Conservation (phyloP, 2,888 invertebrate genomes). For the Chymomyza caudatula region DNA sequence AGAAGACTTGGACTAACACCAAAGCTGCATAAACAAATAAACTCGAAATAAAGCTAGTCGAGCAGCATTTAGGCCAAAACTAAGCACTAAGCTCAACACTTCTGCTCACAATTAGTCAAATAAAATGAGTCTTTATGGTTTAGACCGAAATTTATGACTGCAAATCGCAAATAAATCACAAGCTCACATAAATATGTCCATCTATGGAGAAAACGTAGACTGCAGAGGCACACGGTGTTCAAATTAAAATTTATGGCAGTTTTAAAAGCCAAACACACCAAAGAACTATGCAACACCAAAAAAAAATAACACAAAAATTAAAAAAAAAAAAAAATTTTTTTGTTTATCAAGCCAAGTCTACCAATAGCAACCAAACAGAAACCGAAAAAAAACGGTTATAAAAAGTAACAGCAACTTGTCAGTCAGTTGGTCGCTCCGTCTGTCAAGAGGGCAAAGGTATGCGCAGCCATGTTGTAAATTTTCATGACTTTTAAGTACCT, state of each 20-base stretch:
- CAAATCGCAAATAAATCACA: constrained; percentile 74
- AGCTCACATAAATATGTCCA: constrained; percentile 60
- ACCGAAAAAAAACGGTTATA: constrained; percentile 16
- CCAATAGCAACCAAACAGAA: constrained; percentile 18
- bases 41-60: background rate
- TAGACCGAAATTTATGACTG: constrained; percentile 48
- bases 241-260: constrained; percentile 75
- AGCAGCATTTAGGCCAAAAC: background rate
- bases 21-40: background rate
- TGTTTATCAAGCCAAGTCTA: background rate
- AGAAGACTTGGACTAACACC: background rate
- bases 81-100: constrained; percentile 45
- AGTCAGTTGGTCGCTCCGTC: constrained; percentile 11
- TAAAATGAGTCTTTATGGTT: constrained; percentile 51
- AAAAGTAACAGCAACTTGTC: constrained; percentile 44
- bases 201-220: constrained; percentile 23
- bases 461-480: constrained; percentile 67
- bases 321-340: background rate
- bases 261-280: constrained; percentile 45
- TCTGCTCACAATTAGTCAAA: constrained; percentile 53
- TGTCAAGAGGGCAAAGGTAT: background rate
- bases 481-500: constrained; percentile 69
- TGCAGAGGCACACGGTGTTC: constrained; percentile 60
- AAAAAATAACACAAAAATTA: background rate
- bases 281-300: constrained; percentile 1